Base-by-base conservation (phyloP, 2,888 invertebrate species). In the Cheilosia grossa region DNA sequence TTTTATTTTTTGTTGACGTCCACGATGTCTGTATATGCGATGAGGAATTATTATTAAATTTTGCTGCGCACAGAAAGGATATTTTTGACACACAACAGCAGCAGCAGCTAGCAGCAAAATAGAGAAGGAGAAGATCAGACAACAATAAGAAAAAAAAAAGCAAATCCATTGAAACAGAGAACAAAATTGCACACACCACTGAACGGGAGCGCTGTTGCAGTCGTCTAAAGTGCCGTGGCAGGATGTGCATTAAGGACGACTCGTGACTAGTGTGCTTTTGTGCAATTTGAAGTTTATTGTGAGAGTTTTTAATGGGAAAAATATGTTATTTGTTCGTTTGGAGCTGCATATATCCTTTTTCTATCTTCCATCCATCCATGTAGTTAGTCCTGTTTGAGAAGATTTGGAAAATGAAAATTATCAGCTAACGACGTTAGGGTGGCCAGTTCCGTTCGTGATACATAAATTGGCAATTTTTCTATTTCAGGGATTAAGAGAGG, bases 11-110 rank as follows among this genome's bases (percentile, higher is more conserved):
- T 59, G 40, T 53, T 27, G 74, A 49, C 56, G 33, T 64, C 44
- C 33, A 44, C 51, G 27, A 15, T 1, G 24, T 61, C 30, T 27
- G 61, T 61, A 54, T 54, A 61, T 72, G 82, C 66, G 47, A 82
- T 82, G 79, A 79, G 66, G 82, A 82, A 79, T 82, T 82, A 79
- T 82, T 82, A 82, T 82, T 82, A 82, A 82, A 79, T 82, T 82
- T 79, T 67, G 61, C 49, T 82, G 73, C 67, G 67, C 82, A 63
- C n/a, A 47, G 72, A 78, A 82, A 56, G 64, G 54, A 74, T 67
- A 74, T 77, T 81, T 82, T 82, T 79, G 77, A 77, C 70, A 69
- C 47, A 77, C 77, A 77, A 53, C 64, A 58, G 44, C 53, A 47
- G 27, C 27, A 27, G 27, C 27, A 27, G 27, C 27, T 27, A 27